Conservation (phyloP, 2,113 vertebrate species). For the Eulemur macaco region DNA sequence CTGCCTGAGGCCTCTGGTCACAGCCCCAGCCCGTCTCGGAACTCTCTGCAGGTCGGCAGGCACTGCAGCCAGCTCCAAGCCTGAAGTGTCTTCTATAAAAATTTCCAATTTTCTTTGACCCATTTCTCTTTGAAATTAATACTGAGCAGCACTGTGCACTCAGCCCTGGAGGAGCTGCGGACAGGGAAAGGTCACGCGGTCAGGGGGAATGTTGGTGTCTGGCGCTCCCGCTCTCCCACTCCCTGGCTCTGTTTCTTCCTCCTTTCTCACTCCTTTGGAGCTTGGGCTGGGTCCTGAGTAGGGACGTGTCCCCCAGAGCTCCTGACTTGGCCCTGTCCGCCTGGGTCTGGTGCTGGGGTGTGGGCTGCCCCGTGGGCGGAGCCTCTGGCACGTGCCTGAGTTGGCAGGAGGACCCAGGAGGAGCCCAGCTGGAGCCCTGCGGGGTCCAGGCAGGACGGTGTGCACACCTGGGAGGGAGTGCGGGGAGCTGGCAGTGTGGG, state of each 20-base stretch:
- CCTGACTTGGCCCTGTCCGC: background rate
- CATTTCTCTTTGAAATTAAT: conserved; percentile 73
- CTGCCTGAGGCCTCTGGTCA: background rate
- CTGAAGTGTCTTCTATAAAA: conserved; percentile 66
- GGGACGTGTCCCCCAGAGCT: background rate
- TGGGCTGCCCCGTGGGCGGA: background rate
- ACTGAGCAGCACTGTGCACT: background rate
- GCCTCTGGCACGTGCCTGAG: background rate
- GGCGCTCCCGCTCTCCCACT: background rate
- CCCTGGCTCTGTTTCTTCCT: background rate
- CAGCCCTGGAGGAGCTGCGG: conserved; percentile 23
- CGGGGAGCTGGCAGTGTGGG: background rate
- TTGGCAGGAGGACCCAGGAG: too few relatives aligned
- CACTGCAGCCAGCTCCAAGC: conserved; percentile 38
- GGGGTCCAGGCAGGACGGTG: background rate
- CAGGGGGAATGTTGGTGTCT: background rate
- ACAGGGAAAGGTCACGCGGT: conserved; percentile 40
- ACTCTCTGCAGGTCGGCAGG: conserved; percentile 23
- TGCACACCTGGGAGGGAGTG: too few relatives aligned
- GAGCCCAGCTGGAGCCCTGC: background rate
- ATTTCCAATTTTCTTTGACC: conserved; percentile 75
- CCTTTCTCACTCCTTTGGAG: background rate
- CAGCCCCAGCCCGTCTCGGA: background rate
- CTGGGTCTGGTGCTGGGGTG: background rate
- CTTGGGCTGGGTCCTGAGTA: background rate